A percentile compares a stretch with the other conserved stretches of the same genome.
Conservation (phyloP, 2,113 vertebrate species). For the Datnioides undecimradiatus region DNA sequence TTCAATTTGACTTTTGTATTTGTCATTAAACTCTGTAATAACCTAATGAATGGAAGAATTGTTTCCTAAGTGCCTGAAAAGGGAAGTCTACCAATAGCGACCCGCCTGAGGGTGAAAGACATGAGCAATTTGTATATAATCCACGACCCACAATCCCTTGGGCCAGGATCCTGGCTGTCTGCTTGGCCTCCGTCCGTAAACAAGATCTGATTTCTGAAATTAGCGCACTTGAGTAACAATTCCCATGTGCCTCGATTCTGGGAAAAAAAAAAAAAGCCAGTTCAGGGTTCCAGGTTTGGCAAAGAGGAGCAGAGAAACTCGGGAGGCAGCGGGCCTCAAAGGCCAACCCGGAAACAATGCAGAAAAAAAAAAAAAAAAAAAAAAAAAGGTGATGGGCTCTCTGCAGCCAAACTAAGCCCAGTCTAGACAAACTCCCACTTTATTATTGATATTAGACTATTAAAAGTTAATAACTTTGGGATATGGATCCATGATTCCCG, state of each 20-base stretch:
- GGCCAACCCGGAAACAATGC: conserved; percentile 25
- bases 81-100: conserved; percentile 25
- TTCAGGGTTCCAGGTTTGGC: conserved; percentile 60
- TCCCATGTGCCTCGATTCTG: conserved; percentile 55
- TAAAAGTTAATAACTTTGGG: conserved; percentile 59
- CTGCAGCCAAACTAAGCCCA: conserved; percentile 7
- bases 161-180: conserved; percentile 63
- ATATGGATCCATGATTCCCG: conserved; percentile 31
- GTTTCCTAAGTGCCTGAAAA: conserved; percentile 16
- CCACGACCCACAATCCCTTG: conserved; percentile 54
- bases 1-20: too few relatives aligned
- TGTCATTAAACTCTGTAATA: background rate
- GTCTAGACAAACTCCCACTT: conserved; percentile 18
- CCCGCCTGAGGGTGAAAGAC: conserved; percentile 47
- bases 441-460: conserved; percentile 46
- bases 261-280: too few relatives aligned
- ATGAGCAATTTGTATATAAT: conserved; percentile 55
- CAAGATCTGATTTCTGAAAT: conserved; percentile 74
- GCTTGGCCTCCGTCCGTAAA: conserved; percentile 64
- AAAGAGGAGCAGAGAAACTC: conserved; percentile 33
- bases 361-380: conserved; percentile 3
- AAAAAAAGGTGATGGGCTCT: background rate
- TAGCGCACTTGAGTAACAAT: conserved; percentile 65
- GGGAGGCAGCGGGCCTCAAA: conserved; percentile 17
- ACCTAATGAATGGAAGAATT: background rate